phyloP scores from a whole-genome alignment of 1,140 invertebrate species.

The Hylyphantes graminicola region DNA sequence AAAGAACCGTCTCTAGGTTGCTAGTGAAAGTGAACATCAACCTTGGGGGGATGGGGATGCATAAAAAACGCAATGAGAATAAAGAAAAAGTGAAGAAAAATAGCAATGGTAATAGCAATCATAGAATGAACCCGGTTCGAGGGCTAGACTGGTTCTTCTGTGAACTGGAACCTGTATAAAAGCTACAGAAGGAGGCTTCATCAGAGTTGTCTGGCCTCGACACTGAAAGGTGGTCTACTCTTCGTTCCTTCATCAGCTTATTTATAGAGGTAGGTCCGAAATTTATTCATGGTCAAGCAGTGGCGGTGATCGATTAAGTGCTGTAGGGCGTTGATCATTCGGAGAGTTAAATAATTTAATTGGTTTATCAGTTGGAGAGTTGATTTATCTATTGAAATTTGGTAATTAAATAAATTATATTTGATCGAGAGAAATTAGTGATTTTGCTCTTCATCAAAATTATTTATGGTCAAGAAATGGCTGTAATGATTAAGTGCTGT shows the following conservation, averaged over 20 bases:
- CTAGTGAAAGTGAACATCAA: slow-evolving; percentile 24
- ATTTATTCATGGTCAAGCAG: no score
- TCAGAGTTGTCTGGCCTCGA: not conserved
- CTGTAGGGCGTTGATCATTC: no score
- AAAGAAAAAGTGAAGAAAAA: slow-evolving; percentile 5
- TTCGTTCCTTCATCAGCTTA: not conserved
- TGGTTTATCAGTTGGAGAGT: no score
- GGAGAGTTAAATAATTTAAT: no score
- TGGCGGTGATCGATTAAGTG: no score
- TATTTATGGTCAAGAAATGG: no score
- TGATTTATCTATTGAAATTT: no score
- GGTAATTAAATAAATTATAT: no score
- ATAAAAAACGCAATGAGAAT: slow-evolving; percentile 20
- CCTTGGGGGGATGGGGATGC: not conserved
- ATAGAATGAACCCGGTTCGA: slow-evolving; percentile 21
- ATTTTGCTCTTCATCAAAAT: no score
- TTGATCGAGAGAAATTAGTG: no score
- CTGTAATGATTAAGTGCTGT: no score
- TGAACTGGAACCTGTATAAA: slow-evolving; percentile 41
- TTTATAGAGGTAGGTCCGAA: not conserved
- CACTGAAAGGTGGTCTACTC: slow-evolving; percentile 11
- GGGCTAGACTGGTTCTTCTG: slow-evolving; percentile 18
- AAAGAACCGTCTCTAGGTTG: not conserved
- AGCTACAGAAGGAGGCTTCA: not conserved
- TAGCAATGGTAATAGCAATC: no score